These are phyloP conservation scores for Gobius niger DNA, from an alignment of 2,113 vertebrate genomes.

Conservation along the genomic window DNA sequence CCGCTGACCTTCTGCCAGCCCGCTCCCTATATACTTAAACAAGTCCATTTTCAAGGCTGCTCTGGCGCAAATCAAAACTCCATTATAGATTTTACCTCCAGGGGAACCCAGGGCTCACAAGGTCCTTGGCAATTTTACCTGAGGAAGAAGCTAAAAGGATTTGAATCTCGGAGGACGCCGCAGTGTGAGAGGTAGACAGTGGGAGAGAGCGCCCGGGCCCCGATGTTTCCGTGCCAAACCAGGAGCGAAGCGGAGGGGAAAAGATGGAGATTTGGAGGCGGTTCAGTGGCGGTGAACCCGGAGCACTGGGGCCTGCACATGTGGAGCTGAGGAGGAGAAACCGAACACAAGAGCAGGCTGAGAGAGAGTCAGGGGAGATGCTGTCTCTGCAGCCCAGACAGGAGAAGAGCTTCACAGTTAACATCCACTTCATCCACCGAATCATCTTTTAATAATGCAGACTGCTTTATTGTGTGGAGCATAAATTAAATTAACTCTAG, in stretches of 20 bases:
- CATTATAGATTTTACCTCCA: constrained; percentile 81
- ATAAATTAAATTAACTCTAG: no score
- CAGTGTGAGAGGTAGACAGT: constrained; percentile 56
- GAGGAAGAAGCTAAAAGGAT: constrained; percentile 82
- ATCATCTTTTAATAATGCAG: no score
- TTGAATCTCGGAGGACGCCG: constrained; percentile 67
- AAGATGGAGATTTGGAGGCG: constrained; percentile 88
- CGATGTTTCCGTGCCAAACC: constrained; percentile 85
- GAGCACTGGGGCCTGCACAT: constrained; percentile 78
- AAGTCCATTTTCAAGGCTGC: constrained; percentile 79
- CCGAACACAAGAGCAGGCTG: constrained; percentile 55
- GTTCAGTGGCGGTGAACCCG: constrained; percentile 83
- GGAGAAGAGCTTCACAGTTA: constrained; percentile 6
- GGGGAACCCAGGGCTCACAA: constrained; percentile 76
- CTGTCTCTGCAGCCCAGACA: constrained; percentile 42
- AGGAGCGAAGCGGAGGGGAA: constrained; percentile 78
- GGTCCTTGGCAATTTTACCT: constrained; percentile 81
- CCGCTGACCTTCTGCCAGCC: constrained; percentile 74
- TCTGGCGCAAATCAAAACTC: constrained; percentile 76
- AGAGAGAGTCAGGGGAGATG: constrained; percentile 13
- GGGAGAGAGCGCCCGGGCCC: constrained; percentile 75
- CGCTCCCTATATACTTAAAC: constrained; percentile 73
- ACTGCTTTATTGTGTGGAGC: no score
- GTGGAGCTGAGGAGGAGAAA: constrained; percentile 70
- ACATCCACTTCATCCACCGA: not conserved